A percentile compares a stretch with the other conserved stretches of the same genome.
Evolutionary conservation across 2,113 vertebrate genomes (phyloP).

Genomic region (Sorex araneus): DNA sequence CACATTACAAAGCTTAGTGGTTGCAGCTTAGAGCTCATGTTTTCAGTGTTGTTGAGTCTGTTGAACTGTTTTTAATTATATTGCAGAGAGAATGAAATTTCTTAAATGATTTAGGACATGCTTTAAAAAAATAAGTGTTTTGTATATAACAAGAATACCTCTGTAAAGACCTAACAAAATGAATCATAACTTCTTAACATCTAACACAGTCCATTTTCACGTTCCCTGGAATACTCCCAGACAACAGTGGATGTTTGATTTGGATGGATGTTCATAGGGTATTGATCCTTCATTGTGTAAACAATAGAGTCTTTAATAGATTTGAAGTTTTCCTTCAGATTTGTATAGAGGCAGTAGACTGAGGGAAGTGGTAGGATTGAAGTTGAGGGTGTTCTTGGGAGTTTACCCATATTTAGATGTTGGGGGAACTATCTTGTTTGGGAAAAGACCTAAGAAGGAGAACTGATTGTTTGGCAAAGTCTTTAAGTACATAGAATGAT

Average conservation of each 20-base stretch:
- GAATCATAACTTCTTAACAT: constrained; percentile 3
- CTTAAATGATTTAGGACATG: background rate
- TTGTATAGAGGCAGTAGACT: constrained; percentile 18
- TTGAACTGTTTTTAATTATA: constrained; percentile 45
- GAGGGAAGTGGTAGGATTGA: background rate
- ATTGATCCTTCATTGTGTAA: background rate
- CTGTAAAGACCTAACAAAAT: constrained; percentile 22
- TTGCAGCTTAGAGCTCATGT: too few species aligned
- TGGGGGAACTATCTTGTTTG: background rate
- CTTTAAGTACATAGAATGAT: background rate
- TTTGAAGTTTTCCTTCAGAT: background rate
- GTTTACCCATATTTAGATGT: background rate
- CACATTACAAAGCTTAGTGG: too few species aligned
- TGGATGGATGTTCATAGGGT: background rate
- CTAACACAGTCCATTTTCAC: constrained; percentile 7
- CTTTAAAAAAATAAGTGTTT: constrained; percentile 3
- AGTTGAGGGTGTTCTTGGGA: background rate
- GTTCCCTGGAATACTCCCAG: background rate
- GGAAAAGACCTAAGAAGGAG: background rate
- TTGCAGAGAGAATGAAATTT: background rate
- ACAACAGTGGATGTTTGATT: constrained; percentile 2
- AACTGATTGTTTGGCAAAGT: background rate
- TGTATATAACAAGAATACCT: background rate
- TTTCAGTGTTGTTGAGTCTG: too few species aligned
- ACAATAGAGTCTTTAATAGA: constrained; percentile 4